A percentile compares a stretch with the other conserved stretches of the same genome.
phyloP scores from a whole-genome alignment of 2,797 vertebrate genomes.

The Coregonus sp. region DNA sequence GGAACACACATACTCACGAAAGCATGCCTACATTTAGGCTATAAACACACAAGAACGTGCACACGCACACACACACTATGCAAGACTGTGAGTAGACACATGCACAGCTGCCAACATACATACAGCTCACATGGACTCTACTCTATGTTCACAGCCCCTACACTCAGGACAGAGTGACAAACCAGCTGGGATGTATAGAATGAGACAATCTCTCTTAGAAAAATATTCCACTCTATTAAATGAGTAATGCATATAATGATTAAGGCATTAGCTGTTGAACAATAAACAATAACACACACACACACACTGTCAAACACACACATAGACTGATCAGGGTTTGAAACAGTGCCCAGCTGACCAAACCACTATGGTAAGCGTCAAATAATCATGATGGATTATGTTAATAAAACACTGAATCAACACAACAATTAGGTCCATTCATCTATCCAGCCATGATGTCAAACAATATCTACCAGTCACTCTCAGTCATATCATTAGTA shows the following conservation, averaged over 20 bases:
- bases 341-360: neutral
- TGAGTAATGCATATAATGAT: neutral
- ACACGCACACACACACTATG: neutral
- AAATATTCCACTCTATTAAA: too few species aligned
- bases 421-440: neutral
- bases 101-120: conserved; percentile 9
- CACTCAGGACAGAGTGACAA: neutral
- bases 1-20: neutral
- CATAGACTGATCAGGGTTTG: neutral
- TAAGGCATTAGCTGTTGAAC: neutral
- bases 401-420: neutral
- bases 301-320: neutral
- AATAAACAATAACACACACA: neutral
- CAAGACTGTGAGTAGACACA: neutral
- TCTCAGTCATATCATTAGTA: neutral
- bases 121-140: too few species aligned
- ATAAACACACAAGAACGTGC: too few species aligned
- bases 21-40: neutral
- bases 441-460: neutral
- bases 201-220: too few species aligned
- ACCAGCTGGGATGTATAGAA: too few species aligned
- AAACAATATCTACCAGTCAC: conserved; percentile 4
- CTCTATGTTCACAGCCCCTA: neutral
- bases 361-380: neutral
- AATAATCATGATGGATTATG: neutral